These are phyloP conservation scores for Yasuhikotakia modesta DNA, from an alignment of 2,797 vertebrate genomes.

Conservation along the genomic window DNA sequence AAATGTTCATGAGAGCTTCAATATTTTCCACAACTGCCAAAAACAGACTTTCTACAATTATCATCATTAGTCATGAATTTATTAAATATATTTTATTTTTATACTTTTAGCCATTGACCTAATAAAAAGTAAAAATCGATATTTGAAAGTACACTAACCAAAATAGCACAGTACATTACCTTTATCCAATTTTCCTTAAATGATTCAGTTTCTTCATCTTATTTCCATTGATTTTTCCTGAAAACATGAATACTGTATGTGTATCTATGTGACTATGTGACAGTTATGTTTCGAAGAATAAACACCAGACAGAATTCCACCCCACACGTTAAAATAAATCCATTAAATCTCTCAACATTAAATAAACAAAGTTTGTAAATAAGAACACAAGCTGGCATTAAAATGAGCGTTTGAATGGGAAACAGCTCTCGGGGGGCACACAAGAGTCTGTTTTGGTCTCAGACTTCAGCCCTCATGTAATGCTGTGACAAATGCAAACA, in stretches of 20 bases:
- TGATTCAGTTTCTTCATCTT: background rate
- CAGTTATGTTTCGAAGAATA: slow-evolving; percentile 28
- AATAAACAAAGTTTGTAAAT: slow-evolving; percentile 39
- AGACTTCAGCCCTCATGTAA: slow-evolving; percentile 14
- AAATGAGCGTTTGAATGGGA: slow-evolving; percentile 25
- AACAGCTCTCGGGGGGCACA: slow-evolving; percentile 5
- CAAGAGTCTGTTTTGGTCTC: slow-evolving; percentile 5
- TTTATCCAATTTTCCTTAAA: background rate
- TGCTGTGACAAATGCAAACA: slow-evolving; percentile 13
- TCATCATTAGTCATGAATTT: no score
- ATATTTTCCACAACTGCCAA: no score
- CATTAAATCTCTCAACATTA: slow-evolving; percentile 30
- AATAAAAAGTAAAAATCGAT: background rate
- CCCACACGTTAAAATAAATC: slow-evolving; percentile 19
- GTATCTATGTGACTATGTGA: slow-evolving; percentile 7
- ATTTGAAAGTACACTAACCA: background rate
- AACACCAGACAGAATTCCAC: slow-evolving; percentile 17
- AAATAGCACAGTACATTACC: background rate
- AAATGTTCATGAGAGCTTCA: no score
- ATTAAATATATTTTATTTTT: background rate
- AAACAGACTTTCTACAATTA: no score
- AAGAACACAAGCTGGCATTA: slow-evolving; percentile 30
- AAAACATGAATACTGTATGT: background rate
- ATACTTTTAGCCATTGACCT: background rate
- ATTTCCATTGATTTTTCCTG: background rate